Base-by-base conservation (phyloP, 2,113 vertebrate species). In the Orcinus orca region DNA sequence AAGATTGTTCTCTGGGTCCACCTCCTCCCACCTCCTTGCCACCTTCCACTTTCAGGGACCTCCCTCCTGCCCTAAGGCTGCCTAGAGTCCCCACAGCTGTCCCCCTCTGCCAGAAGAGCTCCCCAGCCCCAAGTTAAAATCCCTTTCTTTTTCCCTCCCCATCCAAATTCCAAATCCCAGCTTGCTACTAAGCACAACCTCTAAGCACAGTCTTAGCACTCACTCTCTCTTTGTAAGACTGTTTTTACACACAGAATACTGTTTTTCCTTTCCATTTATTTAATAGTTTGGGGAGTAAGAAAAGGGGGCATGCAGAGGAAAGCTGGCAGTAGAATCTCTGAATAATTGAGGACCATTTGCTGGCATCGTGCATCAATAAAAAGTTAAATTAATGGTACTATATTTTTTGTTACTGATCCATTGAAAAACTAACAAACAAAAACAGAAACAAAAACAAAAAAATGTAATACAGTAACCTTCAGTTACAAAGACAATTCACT, bases 321-420 rank as follows among this genome's bases (percentile, higher is more conserved):
- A 82, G 41, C 31, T 6, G n/a, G 55, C 65, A 58, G 41, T 10
- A 68, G 63, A 85, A 93, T 8, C 60, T 38, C 65, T 53, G 38
- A 9, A 13, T 70, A 44, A 65, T 2, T 26, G 25, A 79, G 41
- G 65, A 13, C 50, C 88, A 81, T 68, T 77, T 85, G 88, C 50
- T 38, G 63, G 50, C 41, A 38, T 67, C 25, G 76, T 23, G 12
- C 5, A 10, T 58, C 33, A 79, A 41, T 44, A 88, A 77, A 94
- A 94, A 95, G 18, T 47, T 62, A 83, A 71, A 67, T 50, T 67
- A 67, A 80, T n/a, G 14, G 29, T n/a, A 63, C 65, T 47, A 0
- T n/a, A 58, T 86, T 71, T 85, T 93, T 80, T 93, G 73, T 67
- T 74, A 90, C 23, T 63, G 71, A 93, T 38, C 36, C 71, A 88